Base-by-base conservation (phyloP, 2,888 invertebrate genomes). In the Melanostoma mellinum region DNA sequence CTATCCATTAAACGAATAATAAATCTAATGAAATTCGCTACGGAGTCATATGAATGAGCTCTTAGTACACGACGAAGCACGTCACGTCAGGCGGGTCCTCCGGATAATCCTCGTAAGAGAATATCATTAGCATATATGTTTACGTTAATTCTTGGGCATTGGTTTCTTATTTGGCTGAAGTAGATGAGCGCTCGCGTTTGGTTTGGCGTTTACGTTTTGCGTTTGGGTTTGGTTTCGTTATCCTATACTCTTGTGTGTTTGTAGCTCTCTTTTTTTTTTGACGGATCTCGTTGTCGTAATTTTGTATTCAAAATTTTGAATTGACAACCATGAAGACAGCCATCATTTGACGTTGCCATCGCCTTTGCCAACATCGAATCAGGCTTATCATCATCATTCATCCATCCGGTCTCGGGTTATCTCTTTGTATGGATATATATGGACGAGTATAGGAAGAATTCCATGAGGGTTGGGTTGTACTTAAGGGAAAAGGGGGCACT, bases 101-200 rank as follows among this genome's bases (percentile, higher is more conserved):
- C 46, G 74, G 74, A 79, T 84, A 79, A 84, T 79, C 67, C 74
- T 78, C 86, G 85, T 86, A 86, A 86, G 86, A 86, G 87, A 87
- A 87, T 86, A 85, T 82, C 85, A 87, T 87, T 87, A 87, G 87
- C 87, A 87, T 87, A 87, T 86, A 87, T 86, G 87, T 86, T 87
- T 87, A 86, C 86, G 86, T 82, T 87, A 87, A 87, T 86, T 86
- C 85, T 63, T 85, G 86, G 81, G 86, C 79, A 86, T 86, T 79
- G 76, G 85, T 85, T 86, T 82, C 84, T 85, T 80, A 78, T 74
- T 80, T 82, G 79, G 82, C 38, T 78, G 38, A 65, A 77, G 73
- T 81, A 77, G 85, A 79, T 72, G 79, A 84, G 44, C 69, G 71
- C 48, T 63, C 48, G 61, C 61, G 30, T 63, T 63, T 46, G 48